A percentile compares a stretch with the other conserved stretches of the same genome.
phyloP scores from a whole-genome alignment of 2,113 vertebrate species.

The Cepphus grylle region DNA sequence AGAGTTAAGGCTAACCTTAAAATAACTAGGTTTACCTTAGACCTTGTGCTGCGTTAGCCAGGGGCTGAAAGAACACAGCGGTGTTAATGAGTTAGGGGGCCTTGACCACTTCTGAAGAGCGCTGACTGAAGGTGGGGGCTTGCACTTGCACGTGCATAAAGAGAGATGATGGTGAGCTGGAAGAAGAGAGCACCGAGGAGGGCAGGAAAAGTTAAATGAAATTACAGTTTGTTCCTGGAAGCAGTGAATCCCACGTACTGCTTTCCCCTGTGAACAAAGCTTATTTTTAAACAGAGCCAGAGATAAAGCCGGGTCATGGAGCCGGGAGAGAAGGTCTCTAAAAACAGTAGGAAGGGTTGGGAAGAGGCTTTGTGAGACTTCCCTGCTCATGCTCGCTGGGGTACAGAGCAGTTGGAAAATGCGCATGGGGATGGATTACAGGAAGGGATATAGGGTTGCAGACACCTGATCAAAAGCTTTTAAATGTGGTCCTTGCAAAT shows the following conservation, averaged over 20 bases:
- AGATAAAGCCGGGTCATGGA: neutral
- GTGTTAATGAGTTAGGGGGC: neutral
- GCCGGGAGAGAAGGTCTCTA: neutral
- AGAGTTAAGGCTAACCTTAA: neutral
- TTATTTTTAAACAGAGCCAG: conserved; percentile 15
- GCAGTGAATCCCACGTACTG: neutral
- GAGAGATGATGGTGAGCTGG: neutral
- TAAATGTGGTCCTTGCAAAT: neutral
- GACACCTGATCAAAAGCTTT: neutral
- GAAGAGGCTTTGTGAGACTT: neutral
- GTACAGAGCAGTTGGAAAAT: neutral
- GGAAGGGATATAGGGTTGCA: neutral
- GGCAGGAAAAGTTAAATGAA: neutral
- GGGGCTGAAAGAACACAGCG: neutral
- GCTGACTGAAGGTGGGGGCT: neutral
- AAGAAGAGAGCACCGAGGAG: neutral
- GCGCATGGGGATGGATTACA: neutral
- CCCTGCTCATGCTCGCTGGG: neutral
- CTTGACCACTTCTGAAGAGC: neutral
- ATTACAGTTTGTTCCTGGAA: neutral
- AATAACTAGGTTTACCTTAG: neutral
- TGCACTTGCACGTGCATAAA: neutral
- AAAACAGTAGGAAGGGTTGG: neutral
- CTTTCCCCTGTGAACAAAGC: neutral
- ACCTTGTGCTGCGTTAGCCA: neutral